Conservation (phyloP, 2,797 vertebrate species). For the Urocyon cinereoargenteus region DNA sequence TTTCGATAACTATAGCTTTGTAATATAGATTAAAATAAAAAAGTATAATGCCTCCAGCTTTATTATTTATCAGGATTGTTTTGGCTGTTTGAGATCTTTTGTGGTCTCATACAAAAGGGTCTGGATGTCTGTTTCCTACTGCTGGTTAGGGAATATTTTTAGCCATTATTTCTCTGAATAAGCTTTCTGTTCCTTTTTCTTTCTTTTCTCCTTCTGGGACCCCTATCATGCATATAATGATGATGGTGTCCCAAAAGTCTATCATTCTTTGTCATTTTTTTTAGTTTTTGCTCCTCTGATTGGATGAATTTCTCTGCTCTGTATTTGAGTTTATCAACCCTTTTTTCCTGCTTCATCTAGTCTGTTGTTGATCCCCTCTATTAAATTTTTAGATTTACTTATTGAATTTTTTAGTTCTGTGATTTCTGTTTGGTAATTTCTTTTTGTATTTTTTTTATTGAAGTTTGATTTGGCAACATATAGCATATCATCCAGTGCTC, state of each 20-base stretch:
- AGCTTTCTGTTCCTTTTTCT: neutral
- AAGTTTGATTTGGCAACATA: too few relatives aligned
- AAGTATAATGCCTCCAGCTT: neutral
- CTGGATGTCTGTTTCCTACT: neutral
- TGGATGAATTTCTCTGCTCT: neutral
- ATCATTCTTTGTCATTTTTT: neutral
- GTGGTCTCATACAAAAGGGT: neutral
- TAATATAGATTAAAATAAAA: neutral
- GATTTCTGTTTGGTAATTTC: neutral
- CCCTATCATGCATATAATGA: neutral
- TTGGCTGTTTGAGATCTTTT: neutral
- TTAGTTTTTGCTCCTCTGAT: neutral
- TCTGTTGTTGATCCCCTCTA: neutral
- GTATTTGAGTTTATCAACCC: neutral
- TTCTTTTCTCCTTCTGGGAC: neutral
- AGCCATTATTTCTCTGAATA: neutral
- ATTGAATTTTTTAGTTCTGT: neutral
- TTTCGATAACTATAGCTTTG: neutral
- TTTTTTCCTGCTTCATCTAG: neutral
- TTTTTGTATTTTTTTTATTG: neutral
- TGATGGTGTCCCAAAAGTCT: neutral
- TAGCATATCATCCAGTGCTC: too few relatives aligned
- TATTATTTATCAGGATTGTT: neutral
- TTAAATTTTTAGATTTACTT: neutral
- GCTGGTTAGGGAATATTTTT: neutral